Evolutionary conservation across 2,888 invertebrate species (phyloP).

Genomic region (Rhodophaea formosa): DNA sequence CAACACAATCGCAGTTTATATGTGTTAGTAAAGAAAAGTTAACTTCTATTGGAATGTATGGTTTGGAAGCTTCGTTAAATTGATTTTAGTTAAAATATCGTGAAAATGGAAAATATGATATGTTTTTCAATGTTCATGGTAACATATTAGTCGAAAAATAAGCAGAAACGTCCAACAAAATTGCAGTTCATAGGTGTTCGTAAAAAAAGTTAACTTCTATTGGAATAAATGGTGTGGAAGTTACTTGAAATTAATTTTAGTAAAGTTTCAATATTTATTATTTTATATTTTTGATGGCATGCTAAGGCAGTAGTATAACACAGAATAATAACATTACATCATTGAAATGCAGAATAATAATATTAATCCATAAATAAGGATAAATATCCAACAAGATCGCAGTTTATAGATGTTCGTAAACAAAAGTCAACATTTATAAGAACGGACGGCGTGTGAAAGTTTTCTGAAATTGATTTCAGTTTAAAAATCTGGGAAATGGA

Average conservation of each 20-base stretch:
- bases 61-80: slow-evolving; percentile 35
- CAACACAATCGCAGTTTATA: slow-evolving; percentile 65
- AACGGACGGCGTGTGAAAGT: slow-evolving; percentile 50
- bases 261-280: too few relatives aligned
- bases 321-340: too few relatives aligned
- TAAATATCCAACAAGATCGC: slow-evolving; percentile 61
- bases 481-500: too few relatives aligned
- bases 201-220: slow-evolving; percentile 59
- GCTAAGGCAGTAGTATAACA: too few relatives aligned
- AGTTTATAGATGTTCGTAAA: slow-evolving; percentile 58
- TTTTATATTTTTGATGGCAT: too few relatives aligned
- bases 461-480: slow-evolving; percentile 28
- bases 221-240: slow-evolving; percentile 57
- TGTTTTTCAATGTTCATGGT: too few relatives aligned
- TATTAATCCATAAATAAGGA: slow-evolving; percentile 51
- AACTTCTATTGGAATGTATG: slow-evolving; percentile 66
- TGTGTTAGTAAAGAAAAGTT: slow-evolving; percentile 51
- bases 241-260: slow-evolving; percentile 31
- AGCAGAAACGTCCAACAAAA: slow-evolving; percentile 63
- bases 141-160: too few relatives aligned
- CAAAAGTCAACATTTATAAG: slow-evolving; percentile 62
- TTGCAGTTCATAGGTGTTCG: slow-evolving; percentile 58
- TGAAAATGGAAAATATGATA: too few relatives aligned
- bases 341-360: slow-evolving; percentile 52
- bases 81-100: too few relatives aligned